A percentile compares a stretch with the other conserved stretches of the same genome.
Evolutionary conservation across 30 jellyfish, hydroid and myxozoan species (phyloP).

Genomic region (Hydra vulgaris): DNA sequence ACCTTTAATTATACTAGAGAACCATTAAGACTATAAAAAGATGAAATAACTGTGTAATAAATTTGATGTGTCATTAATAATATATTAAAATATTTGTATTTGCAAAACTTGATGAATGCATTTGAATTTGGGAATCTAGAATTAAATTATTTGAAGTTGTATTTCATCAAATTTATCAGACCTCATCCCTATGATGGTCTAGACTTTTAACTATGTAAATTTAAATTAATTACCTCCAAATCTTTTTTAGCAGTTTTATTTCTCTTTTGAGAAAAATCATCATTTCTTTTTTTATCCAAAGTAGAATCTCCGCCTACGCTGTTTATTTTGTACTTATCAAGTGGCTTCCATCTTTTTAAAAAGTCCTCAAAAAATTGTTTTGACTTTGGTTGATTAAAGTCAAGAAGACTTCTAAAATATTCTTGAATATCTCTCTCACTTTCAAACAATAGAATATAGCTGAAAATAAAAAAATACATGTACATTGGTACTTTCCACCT

Average conservation of each 20-base stretch:
- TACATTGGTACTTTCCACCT: no score
- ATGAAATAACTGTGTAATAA: no score
- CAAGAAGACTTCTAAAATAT: conserved; percentile 19
- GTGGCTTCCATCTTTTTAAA: conserved; percentile 34
- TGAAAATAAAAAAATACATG: not conserved
- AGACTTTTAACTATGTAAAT: no score
- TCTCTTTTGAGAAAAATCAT: not conserved
- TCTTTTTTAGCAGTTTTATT: not conserved
- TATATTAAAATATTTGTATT: no score
- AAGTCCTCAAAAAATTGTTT: conserved; percentile 18
- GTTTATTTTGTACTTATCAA: not conserved
- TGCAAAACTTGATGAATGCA: no score
- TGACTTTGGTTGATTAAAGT: conserved; percentile 18
- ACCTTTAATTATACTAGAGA: no score
- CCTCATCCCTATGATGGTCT: no score
- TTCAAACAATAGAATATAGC: conserved; percentile 28
- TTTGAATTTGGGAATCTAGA: no score
- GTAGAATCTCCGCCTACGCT: not conserved
- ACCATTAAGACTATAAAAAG: no score
- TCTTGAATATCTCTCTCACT: conserved; percentile 26
- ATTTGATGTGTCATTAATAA: no score
- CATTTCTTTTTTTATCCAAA: not conserved
- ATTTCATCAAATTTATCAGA: no score
- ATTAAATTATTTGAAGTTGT: no score
- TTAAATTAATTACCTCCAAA: not conserved